These are phyloP conservation scores for Arctocebus calabarensis DNA, from an alignment of 2,797 vertebrate species.

Conservation along the genomic window DNA sequence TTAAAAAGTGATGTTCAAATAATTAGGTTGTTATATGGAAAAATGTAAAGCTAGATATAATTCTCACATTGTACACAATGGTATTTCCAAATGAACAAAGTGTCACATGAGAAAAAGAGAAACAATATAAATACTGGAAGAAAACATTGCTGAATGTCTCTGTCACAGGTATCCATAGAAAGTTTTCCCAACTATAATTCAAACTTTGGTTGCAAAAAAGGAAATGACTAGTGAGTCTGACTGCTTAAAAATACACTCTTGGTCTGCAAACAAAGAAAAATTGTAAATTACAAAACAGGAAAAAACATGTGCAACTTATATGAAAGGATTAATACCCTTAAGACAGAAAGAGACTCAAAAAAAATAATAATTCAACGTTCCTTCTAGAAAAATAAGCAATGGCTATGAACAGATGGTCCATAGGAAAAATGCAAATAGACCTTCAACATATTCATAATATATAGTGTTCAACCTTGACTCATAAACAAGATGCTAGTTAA, in stretches of 20 bases:
- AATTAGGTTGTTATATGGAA: background rate
- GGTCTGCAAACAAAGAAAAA: conserved; percentile 11
- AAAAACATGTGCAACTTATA: background rate
- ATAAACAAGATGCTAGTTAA: background rate
- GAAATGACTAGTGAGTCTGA: background rate
- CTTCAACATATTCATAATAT: background rate
- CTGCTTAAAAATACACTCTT: conserved; percentile 35
- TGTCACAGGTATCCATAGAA: background rate
- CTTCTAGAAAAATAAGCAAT: background rate
- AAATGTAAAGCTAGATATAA: background rate
- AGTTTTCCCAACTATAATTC: background rate
- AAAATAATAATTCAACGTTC: background rate
- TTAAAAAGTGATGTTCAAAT: background rate
- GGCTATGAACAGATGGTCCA: background rate
- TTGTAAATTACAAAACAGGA: background rate
- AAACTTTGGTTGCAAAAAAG: background rate
- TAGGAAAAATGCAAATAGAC: conserved; percentile 26
- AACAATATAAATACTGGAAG: background rate
- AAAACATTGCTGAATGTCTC: background rate
- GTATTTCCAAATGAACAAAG: conserved; percentile 21
- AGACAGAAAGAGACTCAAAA: background rate
- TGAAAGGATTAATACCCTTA: conserved; percentile 7
- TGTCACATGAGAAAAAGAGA: background rate
- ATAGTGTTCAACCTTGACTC: background rate
- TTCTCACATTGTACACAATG: background rate